Evolutionary conservation across 1,140 invertebrate genomes (phyloP), one percentile per base, ranked within the genome.

Genomic region (Brachionus rotundiformis): DNA sequence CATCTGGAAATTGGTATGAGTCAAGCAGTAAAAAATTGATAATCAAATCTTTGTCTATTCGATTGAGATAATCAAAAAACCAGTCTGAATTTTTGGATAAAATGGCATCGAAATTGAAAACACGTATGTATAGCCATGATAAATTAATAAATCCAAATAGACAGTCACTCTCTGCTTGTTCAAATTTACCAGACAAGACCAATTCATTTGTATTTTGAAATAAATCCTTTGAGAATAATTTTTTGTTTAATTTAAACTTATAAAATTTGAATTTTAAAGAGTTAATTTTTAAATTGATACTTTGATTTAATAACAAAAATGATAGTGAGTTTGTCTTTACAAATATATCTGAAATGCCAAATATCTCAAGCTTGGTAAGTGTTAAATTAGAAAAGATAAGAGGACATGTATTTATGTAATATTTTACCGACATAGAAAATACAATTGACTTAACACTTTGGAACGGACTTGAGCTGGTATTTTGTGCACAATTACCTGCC

Each of bases 251-350:
- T 25, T 54, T 54, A n/a, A 23, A 65, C 11, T 65, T 65, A 27
- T 65, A 31, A 65, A 65, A 65, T 33, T 65, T 65, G 16, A 65
- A 65, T 31, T 13, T 3, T 13, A 33, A 33, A 11, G 16, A 13
- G 0, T 33, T 33, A 1, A 33, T 13, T 31, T 33, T 65, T 65
- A 65, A 33, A 65, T 65, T 16, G 13, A 13, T 10, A n/a, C 10
- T 65, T 27, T 65, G 13, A 27, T 65, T 33, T 1, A 29, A 2
- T n/a, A 6, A 2, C 10, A 0, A n/a, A n/a, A 65, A 65, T n/a
- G 25, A n/a, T 13, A 65, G 31, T 29, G 13, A 65, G n/a, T 65
- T 65, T 65, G 29, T 65, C 31, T 65, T 65, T n/a, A 65, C 13
- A 31, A 65, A 27, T 6, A 33, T 27, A 65, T 65, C 31, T 2